Evolutionary conservation across 2,888 invertebrate genomes (phyloP).

Genomic region (Agrochola circellaris): DNA sequence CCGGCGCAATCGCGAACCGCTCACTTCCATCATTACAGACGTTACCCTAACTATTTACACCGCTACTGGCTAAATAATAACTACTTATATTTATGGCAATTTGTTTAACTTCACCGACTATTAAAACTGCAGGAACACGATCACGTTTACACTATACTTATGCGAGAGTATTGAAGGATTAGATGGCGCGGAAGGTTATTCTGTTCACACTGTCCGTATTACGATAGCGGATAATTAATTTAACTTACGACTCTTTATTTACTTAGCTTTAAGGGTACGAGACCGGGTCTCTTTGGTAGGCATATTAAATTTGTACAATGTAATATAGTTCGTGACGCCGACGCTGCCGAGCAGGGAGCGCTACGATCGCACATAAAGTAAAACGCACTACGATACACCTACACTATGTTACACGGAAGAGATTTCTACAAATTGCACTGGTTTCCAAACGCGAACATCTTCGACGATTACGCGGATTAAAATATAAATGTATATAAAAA

Average conservation of each 20-base stretch:
- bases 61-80: slow-evolving; percentile 88
- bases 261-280: slow-evolving; percentile 91
- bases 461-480: slow-evolving; percentile 88
- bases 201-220: slow-evolving; percentile 85
- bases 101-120: slow-evolving; percentile 91
- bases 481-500: slow-evolving; percentile 82
- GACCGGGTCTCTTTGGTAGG: slow-evolving; percentile 92
- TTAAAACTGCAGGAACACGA: slow-evolving; percentile 91
- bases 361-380: slow-evolving; percentile 82
- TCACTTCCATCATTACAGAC: slow-evolving; percentile 84
- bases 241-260: slow-evolving; percentile 88
- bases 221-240: slow-evolving; percentile 84
- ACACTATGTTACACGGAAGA: slow-evolving; percentile 90
- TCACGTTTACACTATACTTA: slow-evolving; percentile 90
- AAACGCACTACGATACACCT: slow-evolving; percentile 88
- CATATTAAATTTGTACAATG: slow-evolving; percentile 91
- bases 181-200: slow-evolving; percentile 88
- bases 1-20: slow-evolving; percentile 84
- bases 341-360: slow-evolving; percentile 78
- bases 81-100: slow-evolving; percentile 91
- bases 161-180: slow-evolving; percentile 89
- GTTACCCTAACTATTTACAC: slow-evolving; percentile 89
- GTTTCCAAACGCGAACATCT: slow-evolving; percentile 90
- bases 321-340: slow-evolving; percentile 86
- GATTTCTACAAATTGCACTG: slow-evolving; percentile 91